Evolutionary conservation across 2,888 invertebrate species (phyloP).

Genomic region (Halictus ligatus): DNA sequence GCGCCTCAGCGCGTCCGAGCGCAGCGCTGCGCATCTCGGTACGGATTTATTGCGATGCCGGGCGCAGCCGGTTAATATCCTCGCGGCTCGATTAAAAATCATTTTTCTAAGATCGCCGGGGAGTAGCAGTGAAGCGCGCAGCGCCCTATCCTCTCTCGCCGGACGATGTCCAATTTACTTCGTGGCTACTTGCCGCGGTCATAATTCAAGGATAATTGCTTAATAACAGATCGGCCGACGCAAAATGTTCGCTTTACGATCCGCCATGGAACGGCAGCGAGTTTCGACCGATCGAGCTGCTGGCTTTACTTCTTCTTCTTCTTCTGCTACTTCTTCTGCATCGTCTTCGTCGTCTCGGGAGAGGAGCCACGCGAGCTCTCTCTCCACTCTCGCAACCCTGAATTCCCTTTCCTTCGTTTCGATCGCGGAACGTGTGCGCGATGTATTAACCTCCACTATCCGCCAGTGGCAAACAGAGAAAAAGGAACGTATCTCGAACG

Average conservation of each 20-base stretch:
- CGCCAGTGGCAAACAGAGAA: background rate
- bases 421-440: conserved; percentile 10
- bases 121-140: background rate
- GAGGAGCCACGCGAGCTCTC: background rate
- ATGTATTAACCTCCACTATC: conserved; percentile 35
- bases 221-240: conserved; percentile 50
- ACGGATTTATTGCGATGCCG: conserved; percentile 34
- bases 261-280: background rate
- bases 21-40: background rate
- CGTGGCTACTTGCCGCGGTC: conserved; percentile 32
- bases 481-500: background rate
- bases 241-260: conserved; percentile 39
- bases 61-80: conserved; percentile 43
- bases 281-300: conserved; percentile 25
- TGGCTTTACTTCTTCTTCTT: background rate
- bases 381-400: background rate
- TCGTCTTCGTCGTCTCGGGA: background rate
- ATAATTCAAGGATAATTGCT: conserved; percentile 60
- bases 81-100: conserved; percentile 51
- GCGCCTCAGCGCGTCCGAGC: background rate
- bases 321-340: background rate
- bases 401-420: conserved; percentile 1
- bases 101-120: conserved; percentile 43
- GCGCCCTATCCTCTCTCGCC: background rate
- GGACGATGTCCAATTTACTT: conserved; percentile 53